Base-by-base conservation (phyloP, 2,888 invertebrate species). In the Mesorhabditis spiculigera region DNA sequence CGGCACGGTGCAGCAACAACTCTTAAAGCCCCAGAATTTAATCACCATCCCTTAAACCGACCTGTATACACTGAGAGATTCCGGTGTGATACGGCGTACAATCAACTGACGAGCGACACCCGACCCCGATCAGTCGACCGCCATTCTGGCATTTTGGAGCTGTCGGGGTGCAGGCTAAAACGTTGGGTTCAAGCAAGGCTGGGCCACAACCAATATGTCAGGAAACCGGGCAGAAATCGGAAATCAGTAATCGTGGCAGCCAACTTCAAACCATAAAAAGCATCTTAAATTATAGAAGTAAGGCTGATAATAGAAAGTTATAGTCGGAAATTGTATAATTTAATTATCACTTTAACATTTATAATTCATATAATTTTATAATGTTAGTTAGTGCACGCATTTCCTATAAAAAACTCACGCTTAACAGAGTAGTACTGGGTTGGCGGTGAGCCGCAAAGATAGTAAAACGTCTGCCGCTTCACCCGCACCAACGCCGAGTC, bases 1-100 rank as follows among this genome's bases (percentile, higher is more conserved):
- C n/a, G n/a, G n/a, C n/a, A n/a, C n/a, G n/a, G n/a, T n/a, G 82
- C 83, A 83, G 68, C 83, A 83, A 50, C 80, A 78, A 3, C 78
- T 75, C 44, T 74, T 72, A 67, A 83, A 68, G 82, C 83, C 6
- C 81, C 74, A 16, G 80, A 74, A 4, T 72, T 66, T 1, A 16
- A 68, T 69, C 58, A 63, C 45, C 45, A 66, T 4, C 4, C 62
- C n/a, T 8, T 1, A n/a, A 62, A 5, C 5, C 61, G 8, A 41
- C n/a, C 6, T 67, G 28, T 5, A 58, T 58, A n/a, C 5, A 8
- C 5, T 62, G 4, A 50, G 45, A 61, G 4, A 41, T 62, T n/a
- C 10, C 42, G 5, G 71, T 69, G 63, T 75, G 78, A 63, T 79
- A 84, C 5, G 79, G 78, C 10, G 79, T 76, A 69, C 84, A 84